Evolutionary conservation across 2,113 vertebrate species (phyloP).

Genomic region (Eptesicus fuscus): DNA sequence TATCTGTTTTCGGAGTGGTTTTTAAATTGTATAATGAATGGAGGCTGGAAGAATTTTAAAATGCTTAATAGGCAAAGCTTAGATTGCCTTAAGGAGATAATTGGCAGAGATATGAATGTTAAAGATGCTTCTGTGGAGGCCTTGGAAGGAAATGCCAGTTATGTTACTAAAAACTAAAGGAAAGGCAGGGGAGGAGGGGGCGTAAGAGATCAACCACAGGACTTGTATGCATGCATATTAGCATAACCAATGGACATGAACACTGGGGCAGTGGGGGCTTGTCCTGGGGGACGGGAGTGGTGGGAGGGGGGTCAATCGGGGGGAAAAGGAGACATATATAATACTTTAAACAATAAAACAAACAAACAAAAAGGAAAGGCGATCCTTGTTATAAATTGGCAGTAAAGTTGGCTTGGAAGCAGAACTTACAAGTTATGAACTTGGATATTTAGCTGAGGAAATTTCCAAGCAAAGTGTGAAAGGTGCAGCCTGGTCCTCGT

Average conservation of each 20-base stretch:
- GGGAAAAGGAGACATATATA: no score
- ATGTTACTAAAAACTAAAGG: background rate
- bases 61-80: background rate
- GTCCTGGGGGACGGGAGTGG: no score
- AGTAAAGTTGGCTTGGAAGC: background rate
- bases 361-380: no score
- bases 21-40: background rate
- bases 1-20: background rate
- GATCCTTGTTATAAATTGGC: background rate
- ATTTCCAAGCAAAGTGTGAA: background rate
- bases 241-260: no score
- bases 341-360: no score
- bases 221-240: no score
- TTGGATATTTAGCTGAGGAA: background rate
- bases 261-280: no score
- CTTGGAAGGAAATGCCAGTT: background rate
- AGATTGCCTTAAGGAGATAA: background rate
- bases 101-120: background rate
- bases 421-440: background rate
- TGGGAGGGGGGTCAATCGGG: no score
- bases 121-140: background rate
- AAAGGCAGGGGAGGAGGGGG: background rate
- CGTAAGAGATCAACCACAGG: no score
- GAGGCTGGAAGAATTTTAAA: background rate
- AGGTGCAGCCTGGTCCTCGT: background rate